Percentiles rank a stretch among this genome's conserved stretches.
These are phyloP conservation scores for Erinaceus europaeus DNA, from an alignment of 2,113 vertebrate genomes.

Conservation along the genomic window DNA sequence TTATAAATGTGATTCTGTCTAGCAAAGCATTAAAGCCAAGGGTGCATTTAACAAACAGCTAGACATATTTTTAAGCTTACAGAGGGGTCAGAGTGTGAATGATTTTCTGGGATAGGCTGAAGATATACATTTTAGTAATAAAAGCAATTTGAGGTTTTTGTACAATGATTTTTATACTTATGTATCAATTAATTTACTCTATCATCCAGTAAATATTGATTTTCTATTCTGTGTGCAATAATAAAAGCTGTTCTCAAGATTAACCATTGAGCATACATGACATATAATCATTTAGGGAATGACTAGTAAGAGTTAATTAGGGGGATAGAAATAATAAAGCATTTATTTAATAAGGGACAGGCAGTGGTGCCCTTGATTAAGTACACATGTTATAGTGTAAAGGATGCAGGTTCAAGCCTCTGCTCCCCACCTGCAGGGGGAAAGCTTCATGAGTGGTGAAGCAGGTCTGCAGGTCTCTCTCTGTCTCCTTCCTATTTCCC, in stretches of 20 bases:
- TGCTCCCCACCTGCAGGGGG: too few species aligned
- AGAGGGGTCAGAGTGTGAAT: neutral
- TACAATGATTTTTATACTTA: neutral
- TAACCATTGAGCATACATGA: neutral
- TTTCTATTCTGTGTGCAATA: neutral
- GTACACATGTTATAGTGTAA: too few species aligned
- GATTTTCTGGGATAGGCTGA: neutral
- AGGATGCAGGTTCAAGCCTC: too few species aligned
- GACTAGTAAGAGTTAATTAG: neutral
- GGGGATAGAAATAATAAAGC: too few species aligned
- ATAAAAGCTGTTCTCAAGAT: neutral
- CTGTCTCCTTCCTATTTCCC: too few species aligned
- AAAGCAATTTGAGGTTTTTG: neutral
- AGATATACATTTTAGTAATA: neutral
- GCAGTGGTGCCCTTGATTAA: too few species aligned
- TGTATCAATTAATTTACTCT: neutral
- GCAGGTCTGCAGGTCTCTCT: too few species aligned
- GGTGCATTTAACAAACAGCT: neutral
- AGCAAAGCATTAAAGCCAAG: neutral
- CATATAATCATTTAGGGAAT: neutral
- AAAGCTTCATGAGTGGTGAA: too few species aligned
- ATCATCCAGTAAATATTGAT: constrained; percentile 7
- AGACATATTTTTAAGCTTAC: neutral
- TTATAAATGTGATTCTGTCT: neutral
- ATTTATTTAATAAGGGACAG: too few species aligned